These are phyloP conservation scores for Hyppa rectilinea DNA, from an alignment of 2,888 invertebrate genomes.

Conservation along the genomic window DNA sequence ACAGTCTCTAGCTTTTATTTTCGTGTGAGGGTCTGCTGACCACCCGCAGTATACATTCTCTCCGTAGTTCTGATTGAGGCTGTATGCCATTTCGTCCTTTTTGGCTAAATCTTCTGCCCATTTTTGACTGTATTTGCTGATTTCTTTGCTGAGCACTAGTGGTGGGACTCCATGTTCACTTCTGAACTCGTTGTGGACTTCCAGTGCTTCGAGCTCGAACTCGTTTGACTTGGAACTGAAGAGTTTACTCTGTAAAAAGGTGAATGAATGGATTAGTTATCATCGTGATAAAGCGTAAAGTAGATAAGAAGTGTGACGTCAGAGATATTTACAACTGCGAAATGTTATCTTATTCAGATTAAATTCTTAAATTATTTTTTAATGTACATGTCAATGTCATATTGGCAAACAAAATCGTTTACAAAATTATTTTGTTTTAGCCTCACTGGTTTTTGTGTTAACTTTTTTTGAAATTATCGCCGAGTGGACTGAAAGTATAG, in stretches of 20 bases:
- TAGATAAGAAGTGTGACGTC: conserved; percentile 45
- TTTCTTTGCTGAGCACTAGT: conserved; percentile 91
- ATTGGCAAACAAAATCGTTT: neutral
- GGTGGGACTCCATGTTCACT: conserved; percentile 86
- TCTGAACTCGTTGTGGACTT: conserved; percentile 85
- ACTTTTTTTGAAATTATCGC: neutral
- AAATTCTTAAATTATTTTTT: conserved; percentile 7
- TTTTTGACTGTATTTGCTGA: conserved; percentile 92
- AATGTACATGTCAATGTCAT: neutral
- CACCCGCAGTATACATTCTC: conserved; percentile 94
- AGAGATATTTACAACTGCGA: conserved; percentile 21
- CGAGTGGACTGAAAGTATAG: neutral
- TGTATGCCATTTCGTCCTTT: conserved; percentile 92
- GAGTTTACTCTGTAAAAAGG: conserved; percentile 83
- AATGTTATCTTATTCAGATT: conserved; percentile 35
- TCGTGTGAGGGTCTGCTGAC: conserved; percentile 92
- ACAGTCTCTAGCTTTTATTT: conserved; percentile 92
- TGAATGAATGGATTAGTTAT: conserved; percentile 47
- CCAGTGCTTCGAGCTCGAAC: conserved; percentile 85
- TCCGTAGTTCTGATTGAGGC: conserved; percentile 91
- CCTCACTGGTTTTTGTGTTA: neutral
- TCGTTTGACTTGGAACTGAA: conserved; percentile 83
- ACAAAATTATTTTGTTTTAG: neutral
- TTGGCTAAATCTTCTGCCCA: conserved; percentile 93
- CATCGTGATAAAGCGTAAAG: neutral